Evolutionary conservation across 2,797 vertebrate species (phyloP).

Genomic region (Morus bassanus): DNA sequence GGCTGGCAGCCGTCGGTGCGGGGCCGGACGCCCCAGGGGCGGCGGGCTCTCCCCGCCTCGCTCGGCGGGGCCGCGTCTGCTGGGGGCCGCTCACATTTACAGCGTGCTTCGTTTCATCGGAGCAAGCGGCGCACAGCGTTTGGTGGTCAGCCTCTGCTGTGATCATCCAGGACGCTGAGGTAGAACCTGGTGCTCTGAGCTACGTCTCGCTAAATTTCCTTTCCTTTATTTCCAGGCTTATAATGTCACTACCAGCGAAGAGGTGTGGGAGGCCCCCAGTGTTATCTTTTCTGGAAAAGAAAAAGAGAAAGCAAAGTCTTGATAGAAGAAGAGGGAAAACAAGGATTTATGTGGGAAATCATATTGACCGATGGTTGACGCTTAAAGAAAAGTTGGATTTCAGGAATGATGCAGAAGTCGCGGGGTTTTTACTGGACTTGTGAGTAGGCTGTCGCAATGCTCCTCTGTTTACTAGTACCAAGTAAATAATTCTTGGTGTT

Average conservation of each 20-base stretch:
- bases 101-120: not conserved
- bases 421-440: conserved; percentile 29
- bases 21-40: too few relatives aligned
- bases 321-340: conserved; percentile 13
- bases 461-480: not conserved
- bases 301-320: conserved; percentile 24
- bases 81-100: too few relatives aligned
- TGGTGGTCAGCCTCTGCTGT: fast-evolving
- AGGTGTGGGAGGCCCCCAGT: not conserved
- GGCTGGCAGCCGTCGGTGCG: not conserved
- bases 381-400: conserved; percentile 28
- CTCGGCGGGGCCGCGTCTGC: not conserved
- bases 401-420: not conserved
- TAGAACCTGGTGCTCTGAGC: fast-evolving
- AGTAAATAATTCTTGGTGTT: not conserved
- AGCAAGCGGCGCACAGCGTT: fast-evolving
- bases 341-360: conserved; percentile 10
- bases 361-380: not conserved
- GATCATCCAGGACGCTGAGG: fast-evolving
- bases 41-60: not conserved
- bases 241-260: not conserved
- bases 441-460: not conserved
- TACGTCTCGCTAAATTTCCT: fast-evolving
- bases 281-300: conserved; percentile 36
- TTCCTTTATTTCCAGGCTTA: not conserved